These are phyloP conservation scores for Lathamus discolor DNA, from an alignment of 2,113 vertebrate genomes.

Conservation along the genomic window DNA sequence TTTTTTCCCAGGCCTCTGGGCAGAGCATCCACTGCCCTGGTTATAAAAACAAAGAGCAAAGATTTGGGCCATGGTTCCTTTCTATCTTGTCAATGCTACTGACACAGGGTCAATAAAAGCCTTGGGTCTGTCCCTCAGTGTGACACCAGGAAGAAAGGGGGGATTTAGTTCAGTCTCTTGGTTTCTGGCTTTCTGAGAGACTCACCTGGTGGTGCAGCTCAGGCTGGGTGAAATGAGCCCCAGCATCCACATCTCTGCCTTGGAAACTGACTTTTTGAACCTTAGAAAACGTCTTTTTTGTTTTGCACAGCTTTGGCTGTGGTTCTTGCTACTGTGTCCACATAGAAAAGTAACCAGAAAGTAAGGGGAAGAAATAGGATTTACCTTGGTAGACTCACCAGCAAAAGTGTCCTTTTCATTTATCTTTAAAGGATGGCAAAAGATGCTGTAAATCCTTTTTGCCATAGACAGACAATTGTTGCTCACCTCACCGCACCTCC, in stretches of 20 bases:
- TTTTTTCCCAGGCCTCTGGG: background rate
- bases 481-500: background rate
- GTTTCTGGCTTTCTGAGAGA: background rate
- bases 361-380: background rate
- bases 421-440: background rate
- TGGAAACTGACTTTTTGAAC: background rate
- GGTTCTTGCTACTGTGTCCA: background rate
- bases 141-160: background rate
- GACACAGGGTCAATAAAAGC: background rate
- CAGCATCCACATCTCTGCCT: background rate
- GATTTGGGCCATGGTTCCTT: fast-evolving
- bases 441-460: background rate
- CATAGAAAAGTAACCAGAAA: background rate
- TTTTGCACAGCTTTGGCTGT: background rate
- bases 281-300: background rate
- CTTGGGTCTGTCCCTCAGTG: background rate
- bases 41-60: background rate
- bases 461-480: fast-evolving
- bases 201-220: background rate
- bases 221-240: background rate
- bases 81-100: background rate
- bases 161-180: background rate
- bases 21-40: background rate
- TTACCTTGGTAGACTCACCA: background rate
- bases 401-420: background rate